Evolutionary conservation across 2,797 vertebrate species (phyloP).

Genomic region (Catamblyrhynchus diadema): DNA sequence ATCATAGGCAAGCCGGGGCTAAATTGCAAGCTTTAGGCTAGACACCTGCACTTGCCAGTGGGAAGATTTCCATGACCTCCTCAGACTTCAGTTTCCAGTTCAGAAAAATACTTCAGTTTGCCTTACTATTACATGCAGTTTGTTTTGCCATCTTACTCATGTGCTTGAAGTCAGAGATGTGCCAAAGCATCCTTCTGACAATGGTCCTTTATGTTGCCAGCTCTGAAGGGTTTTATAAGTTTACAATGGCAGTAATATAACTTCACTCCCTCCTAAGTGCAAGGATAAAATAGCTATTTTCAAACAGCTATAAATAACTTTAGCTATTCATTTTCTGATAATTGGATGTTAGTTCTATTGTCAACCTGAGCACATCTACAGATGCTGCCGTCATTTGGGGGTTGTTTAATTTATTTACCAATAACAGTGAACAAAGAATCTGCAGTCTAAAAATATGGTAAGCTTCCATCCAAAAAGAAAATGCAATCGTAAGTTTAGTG

Average conservation of each 20-base stretch:
- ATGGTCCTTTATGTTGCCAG: background rate
- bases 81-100: background rate
- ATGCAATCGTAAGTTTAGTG: conserved; percentile 20
- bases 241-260: conserved; percentile 13
- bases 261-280: background rate
- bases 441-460: conserved; percentile 26
- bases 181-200: conserved; percentile 12
- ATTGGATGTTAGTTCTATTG: conserved; percentile 34
- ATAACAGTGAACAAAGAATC: conserved; percentile 33
- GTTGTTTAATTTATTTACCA: conserved; percentile 57
- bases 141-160: background rate
- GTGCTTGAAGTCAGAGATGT: background rate
- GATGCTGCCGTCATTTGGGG: background rate
- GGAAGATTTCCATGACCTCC: background rate
- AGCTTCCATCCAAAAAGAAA: conserved; percentile 27
- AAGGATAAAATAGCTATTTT: conserved; percentile 44
- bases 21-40: background rate
- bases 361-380: conserved; percentile 39
- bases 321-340: conserved; percentile 49
- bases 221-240: conserved; percentile 10
- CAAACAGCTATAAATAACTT: conserved; percentile 35
- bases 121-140: background rate
- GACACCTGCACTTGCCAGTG: background rate
- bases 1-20: background rate
- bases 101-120: background rate